Conservation (phyloP, 2,888 invertebrate genomes). For the Orgyia antiqua region DNA sequence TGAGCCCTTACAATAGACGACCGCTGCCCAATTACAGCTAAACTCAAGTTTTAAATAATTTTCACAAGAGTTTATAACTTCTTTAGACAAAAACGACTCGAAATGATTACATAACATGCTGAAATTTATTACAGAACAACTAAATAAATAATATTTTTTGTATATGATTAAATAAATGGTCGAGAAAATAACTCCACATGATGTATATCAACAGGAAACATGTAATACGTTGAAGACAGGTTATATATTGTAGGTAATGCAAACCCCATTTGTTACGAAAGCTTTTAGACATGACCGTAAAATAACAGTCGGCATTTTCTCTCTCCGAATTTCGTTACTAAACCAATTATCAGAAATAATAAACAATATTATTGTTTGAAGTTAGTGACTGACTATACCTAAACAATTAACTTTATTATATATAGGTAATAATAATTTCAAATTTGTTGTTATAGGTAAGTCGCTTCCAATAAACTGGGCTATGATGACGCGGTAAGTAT, state of each 20-base stretch:
- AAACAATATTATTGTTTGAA: not conserved
- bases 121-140: no score
- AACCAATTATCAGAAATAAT: slow-evolving; percentile 18
- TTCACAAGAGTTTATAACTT: no score
- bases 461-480: slow-evolving; percentile 1
- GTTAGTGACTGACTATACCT: not conserved
- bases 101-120: no score
- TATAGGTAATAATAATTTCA: not conserved
- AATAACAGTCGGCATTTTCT: slow-evolving; percentile 32
- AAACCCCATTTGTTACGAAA: slow-evolving; percentile 43
- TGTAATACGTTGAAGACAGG: slow-evolving; percentile 50
- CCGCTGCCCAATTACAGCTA: no score
- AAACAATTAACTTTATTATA: not conserved
- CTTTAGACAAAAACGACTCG: no score
- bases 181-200: slow-evolving; percentile 50
- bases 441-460: slow-evolving; percentile 24
- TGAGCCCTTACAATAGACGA: no score
- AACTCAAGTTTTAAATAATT: no score
- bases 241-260: slow-evolving; percentile 51
- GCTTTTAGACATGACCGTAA: slow-evolving; percentile 42
- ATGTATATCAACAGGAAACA: slow-evolving; percentile 54
- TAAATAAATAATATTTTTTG: no score
- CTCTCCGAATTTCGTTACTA: slow-evolving; percentile 20
- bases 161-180: slow-evolving; percentile 39
- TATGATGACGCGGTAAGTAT: slow-evolving; percentile 14